Conservation (phyloP, 2,113 vertebrate genomes). For the Psittacara wagleri region DNA sequence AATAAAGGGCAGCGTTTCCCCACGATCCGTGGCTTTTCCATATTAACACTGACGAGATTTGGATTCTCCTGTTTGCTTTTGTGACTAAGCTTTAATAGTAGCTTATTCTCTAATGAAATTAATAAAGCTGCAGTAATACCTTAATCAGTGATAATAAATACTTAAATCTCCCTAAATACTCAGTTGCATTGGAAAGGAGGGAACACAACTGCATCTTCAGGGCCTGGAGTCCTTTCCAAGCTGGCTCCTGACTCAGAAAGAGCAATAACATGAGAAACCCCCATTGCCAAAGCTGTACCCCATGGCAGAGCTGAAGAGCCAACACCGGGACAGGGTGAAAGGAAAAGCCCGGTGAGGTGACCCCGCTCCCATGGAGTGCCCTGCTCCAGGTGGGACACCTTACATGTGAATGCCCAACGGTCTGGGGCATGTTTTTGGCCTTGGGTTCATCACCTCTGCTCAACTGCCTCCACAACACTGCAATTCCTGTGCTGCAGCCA, state of each 20-base stretch:
- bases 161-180: background rate
- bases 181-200: background rate
- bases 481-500: background rate
- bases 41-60: background rate
- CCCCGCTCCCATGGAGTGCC: background rate
- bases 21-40: accelerated
- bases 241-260: background rate
- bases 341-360: background rate
- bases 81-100: background rate
- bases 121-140: background rate
- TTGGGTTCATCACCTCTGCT: background rate
- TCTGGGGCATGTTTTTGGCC: background rate
- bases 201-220: background rate
- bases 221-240: background rate
- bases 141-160: background rate
- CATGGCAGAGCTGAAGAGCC: background rate
- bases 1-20: background rate
- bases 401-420: accelerated
- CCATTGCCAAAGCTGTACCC: accelerated
- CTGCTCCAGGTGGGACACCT: background rate
- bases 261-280: background rate
- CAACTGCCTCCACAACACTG: background rate
- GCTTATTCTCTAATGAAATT: slow-evolving; percentile 9
- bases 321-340: too few relatives aligned
- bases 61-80: background rate